Evolutionary conservation across 2,888 invertebrate genomes (phyloP), one percentile per base, ranked within the genome.

Genomic region (Brenthis ino): DNA sequence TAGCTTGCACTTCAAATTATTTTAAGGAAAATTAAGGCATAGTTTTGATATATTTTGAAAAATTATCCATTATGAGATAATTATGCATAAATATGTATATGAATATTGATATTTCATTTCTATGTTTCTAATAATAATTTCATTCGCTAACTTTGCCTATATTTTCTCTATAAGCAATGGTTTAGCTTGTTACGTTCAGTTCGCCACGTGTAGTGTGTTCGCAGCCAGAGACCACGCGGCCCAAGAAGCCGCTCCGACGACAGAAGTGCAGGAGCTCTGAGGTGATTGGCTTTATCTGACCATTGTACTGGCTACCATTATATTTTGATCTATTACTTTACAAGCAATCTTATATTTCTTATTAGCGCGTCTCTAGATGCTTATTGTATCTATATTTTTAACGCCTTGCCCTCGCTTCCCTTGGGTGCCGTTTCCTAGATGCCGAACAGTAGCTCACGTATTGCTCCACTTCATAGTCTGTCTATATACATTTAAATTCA

Each of bases 231-330:
- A 84, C 87, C 79, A 81, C 79, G 77, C 86, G 91, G 43, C 81
- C 84, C 80, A 78, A 90, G 82, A 92, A 93, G 85, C 92, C 89
- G 64, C 84, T 92, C 71, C 82, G 88, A 71, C 85, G 92, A 80
- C 92, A 93, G 85, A 91, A 89, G 71, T 92, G 92, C 87, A 88
- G 91, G 81, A 92, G 91, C 79, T 91, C 92, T 69, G 93, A 92
- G 91, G 91, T 93, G 88, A 90, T 81, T 81, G 70, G 48, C 51
- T 56, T 55, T 53, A 2, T 8, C n/a, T 56, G 57, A 51, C 24
- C 24, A 20, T 24, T 57, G 16, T 65, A 68, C 58, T 55, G 58
- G 43, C 55, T 55, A 48, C 58, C 12, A 58, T 55, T 68, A 50
- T 57, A 63, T 13, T 1, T 43, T 20, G 8, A 48, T 47, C 24